Conservation (phyloP, 1,140 invertebrate species). For the Bradynema listronoti region DNA sequence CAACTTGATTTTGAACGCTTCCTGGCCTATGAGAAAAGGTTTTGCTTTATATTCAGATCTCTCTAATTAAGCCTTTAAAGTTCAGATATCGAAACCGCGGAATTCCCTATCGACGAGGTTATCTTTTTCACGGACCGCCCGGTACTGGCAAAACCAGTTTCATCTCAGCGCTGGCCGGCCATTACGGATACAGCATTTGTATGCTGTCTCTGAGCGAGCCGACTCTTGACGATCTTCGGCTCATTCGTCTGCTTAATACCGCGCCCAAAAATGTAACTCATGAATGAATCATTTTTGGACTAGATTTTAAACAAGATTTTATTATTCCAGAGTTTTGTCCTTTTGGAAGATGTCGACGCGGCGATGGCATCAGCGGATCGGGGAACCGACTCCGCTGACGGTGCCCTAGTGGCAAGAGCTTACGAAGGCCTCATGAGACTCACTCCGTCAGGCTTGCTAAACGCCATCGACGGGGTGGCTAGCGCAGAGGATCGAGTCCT, state of each 20-base stretch:
- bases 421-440: conserved; percentile 88
- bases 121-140: conserved; percentile 89
- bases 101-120: conserved; percentile 69
- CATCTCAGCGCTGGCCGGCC: conserved; percentile 73
- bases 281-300: conserved; percentile 1
- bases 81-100: conserved; percentile 61
- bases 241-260: conserved; percentile 83
- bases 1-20: not conserved
- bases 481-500: conserved; percentile 92
- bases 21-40: not conserved
- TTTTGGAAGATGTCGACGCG: conserved; percentile 94
- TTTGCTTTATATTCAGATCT: not conserved
- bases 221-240: conserved; percentile 83
- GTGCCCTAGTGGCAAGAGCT: too few species aligned
- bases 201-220: conserved; percentile 89
- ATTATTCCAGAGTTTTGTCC: conserved; percentile 75
- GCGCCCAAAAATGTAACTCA: conserved; percentile 66
- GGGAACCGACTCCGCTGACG: not conserved
- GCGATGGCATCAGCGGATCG: conserved; percentile 71
- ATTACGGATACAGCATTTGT: conserved; percentile 90
- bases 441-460: conserved; percentile 86
- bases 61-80: too few species aligned
- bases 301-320: not conserved
- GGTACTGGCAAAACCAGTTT: conserved; percentile 63
- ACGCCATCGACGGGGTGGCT: conserved; percentile 96